A percentile compares a stretch with the other conserved stretches of the same genome.
Conservation (phyloP, 2,113 vertebrate species). For the Salvelinus fontinalis region DNA sequence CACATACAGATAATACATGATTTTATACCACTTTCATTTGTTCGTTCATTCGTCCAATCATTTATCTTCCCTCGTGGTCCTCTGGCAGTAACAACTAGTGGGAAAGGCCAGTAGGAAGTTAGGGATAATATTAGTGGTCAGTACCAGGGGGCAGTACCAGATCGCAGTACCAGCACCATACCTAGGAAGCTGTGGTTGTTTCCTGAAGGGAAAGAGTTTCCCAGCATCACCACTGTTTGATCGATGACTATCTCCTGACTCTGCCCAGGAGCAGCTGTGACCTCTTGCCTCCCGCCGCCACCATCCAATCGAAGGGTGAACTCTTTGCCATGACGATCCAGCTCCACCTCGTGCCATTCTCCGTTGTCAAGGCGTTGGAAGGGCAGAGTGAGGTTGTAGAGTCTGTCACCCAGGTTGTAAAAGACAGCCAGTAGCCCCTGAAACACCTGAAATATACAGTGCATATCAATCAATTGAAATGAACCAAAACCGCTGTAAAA, state of each 20-base stretch:
- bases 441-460: slow-evolving; percentile 63
- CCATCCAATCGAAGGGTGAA: slow-evolving; percentile 83
- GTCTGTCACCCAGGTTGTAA: slow-evolving; percentile 87
- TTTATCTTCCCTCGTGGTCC: not conserved
- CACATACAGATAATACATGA: too few relatives aligned
- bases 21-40: slow-evolving; percentile 4
- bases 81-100: too few relatives aligned
- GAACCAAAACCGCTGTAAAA: too few relatives aligned
- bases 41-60: slow-evolving; percentile 6
- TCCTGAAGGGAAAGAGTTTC: slow-evolving; percentile 78
- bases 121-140: too few relatives aligned
- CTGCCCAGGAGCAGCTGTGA: slow-evolving; percentile 70
- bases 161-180: slow-evolving; percentile 41
- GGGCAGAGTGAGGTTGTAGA: slow-evolving; percentile 78
- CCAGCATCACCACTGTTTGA: slow-evolving; percentile 78
- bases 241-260: slow-evolving; percentile 86
- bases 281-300: slow-evolving; percentile 80
- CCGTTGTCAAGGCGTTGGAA: slow-evolving; percentile 79
- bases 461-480: slow-evolving; percentile 27
- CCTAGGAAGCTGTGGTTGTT: slow-evolving; percentile 83
- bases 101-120: too few relatives aligned
- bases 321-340: slow-evolving; percentile 84
- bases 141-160: too few relatives aligned
- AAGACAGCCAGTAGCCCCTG: slow-evolving; percentile 80
- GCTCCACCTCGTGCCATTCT: slow-evolving; percentile 83